Base-by-base conservation (phyloP, 2,113 vertebrate genomes). In the Campylorhamphus procurvoides region DNA sequence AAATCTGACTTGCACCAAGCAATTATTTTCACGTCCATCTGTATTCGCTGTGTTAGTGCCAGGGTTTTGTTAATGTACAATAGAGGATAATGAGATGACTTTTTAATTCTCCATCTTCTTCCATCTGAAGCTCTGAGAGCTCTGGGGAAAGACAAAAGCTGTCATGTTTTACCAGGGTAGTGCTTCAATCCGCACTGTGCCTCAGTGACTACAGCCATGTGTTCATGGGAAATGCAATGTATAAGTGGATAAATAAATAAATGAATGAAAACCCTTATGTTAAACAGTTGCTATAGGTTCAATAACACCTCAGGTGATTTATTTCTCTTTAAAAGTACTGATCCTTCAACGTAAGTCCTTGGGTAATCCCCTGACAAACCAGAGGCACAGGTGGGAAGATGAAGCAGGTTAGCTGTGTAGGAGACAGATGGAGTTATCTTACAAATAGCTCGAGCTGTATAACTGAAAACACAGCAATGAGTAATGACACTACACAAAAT, bases 21-120 rank as follows among this genome's bases (percentile, higher is more conserved):
- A 94, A 91, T 95, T 94, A 93, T 96, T 96, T 90, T 81, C 88
- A 84, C 2, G 3, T 92, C 94, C 92, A 90, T 93, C 89, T 95
- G 73, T 90, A 94, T 81, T 92, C 18, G 1, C 85, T 81, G 55
- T 33, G 64, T 56, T 89, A 86, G 90, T 84, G 94, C 90, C 94
- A 93, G 91, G 78, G 89, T 96, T 96, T 96, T 94, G 93, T 96
- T 90, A 78, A 88, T 52, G 76, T 76, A 90, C 90, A 96, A 94
- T 77, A 89, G 85, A 94, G 64, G 40, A 93, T 96, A 96, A 96
- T 75, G 93, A 95, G 90, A 94, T 89, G 88, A 88, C 92, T 95
- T 95, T 84, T 84, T 74, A 92, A 86, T 94, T 95, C 94, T 94
- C 63, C 64, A 47, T 91, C 84, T 79, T 77, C 73, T 77, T 93